Conservation (phyloP, 2,113 vertebrate genomes). For the Lathamus discolor region DNA sequence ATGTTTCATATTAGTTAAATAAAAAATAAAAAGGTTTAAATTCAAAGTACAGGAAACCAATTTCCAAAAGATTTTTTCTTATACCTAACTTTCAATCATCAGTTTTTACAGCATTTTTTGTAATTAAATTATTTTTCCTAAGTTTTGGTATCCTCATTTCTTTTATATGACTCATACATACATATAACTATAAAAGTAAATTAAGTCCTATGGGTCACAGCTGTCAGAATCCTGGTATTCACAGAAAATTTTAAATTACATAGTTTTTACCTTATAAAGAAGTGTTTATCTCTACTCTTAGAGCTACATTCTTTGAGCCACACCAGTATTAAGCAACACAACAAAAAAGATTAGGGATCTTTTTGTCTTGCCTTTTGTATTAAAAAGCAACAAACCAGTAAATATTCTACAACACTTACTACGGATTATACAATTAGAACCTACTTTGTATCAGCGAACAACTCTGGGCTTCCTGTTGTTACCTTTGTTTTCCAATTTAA, state of each 20-base stretch:
- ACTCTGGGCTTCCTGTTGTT: background rate
- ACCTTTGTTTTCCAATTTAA: background rate
- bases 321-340: background rate
- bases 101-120: background rate
- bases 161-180: background rate
- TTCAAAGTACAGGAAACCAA: background rate
- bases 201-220: background rate
- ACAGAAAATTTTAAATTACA: background rate
- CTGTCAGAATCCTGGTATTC: background rate
- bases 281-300: background rate
- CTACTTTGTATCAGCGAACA: background rate
- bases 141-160: background rate
- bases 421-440: background rate
- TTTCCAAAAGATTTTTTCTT: background rate
- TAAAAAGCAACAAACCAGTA: background rate
- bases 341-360: background rate
- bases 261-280: background rate
- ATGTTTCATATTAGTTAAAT: background rate
- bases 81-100: background rate
- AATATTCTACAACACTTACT: background rate
- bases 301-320: background rate
- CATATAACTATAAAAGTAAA: background rate
- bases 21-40: background rate
- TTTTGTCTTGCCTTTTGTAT: background rate
- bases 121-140: background rate